phyloP scores from a whole-genome alignment of 1,140 invertebrate species.

The Plodia interpunctella region DNA sequence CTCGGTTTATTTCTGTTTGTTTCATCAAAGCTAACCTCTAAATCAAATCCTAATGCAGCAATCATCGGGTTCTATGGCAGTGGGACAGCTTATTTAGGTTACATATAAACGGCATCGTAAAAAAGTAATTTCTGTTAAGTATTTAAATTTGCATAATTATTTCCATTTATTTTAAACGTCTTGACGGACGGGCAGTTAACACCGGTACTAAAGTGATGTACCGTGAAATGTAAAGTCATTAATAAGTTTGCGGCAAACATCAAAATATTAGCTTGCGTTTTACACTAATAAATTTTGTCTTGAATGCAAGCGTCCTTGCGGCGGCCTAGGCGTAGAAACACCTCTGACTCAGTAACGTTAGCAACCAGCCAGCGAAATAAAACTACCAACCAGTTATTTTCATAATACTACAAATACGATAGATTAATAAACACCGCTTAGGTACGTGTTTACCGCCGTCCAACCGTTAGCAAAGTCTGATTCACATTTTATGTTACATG shows the following conservation, averaged over 20 bases:
- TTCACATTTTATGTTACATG: neutral
- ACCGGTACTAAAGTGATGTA: neutral
- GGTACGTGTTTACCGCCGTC: neutral
- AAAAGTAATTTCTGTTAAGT: neutral
- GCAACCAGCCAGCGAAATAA: neutral
- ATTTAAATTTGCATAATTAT: neutral
- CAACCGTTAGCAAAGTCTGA: neutral
- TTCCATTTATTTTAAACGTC: neutral
- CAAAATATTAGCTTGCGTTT: neutral
- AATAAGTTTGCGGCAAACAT: neutral
- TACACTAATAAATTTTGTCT: neutral
- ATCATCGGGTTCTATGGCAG: neutral
- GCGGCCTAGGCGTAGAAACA: neutral
- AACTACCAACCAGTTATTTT: neutral
- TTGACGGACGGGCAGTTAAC: neutral
- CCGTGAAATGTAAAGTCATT: neutral
- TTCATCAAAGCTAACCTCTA: no score
- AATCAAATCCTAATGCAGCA: no score
- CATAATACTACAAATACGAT: neutral
- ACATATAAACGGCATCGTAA: neutral
- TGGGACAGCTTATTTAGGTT: neutral
- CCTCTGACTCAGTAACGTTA: neutral
- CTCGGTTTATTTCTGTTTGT: no score
- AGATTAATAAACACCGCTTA: neutral
- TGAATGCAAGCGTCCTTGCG: neutral